phyloP scores from a whole-genome alignment of 2,888 invertebrate genomes.

The Clivina fossor region DNA sequence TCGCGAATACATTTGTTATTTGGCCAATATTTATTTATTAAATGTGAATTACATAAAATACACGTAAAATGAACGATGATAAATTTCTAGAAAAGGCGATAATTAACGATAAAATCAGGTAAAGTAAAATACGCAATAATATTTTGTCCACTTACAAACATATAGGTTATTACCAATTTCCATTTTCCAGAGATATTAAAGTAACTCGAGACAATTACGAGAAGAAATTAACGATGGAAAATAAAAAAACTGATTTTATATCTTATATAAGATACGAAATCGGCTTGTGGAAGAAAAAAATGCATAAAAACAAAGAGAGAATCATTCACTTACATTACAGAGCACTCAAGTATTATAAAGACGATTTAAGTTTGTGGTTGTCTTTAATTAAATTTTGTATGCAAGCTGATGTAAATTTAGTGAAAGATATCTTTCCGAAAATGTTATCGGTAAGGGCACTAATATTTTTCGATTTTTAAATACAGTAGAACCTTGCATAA shows the following conservation, averaged over 20 bases:
- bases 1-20: too few relatives aligned
- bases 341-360: conserved; percentile 25
- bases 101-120: too few relatives aligned
- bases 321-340: conserved; percentile 19
- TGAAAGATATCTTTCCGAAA: conserved; percentile 23
- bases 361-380: conserved; percentile 28
- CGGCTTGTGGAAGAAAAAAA: background rate
- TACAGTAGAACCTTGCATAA: too few relatives aligned
- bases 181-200: background rate
- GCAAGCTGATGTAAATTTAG: conserved; percentile 19
- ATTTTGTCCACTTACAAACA: too few relatives aligned
- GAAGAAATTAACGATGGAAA: conserved; percentile 16
- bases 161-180: too few relatives aligned
- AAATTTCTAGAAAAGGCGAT: too few relatives aligned
- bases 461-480: background rate
- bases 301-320: background rate
- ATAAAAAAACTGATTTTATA: conserved; percentile 15
- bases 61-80: too few relatives aligned
- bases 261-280: conserved; percentile 6
- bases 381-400: conserved; percentile 31
- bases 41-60: too few relatives aligned
- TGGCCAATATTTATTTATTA: too few relatives aligned
- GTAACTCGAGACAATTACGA: conserved; percentile 11
- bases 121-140: too few relatives aligned
- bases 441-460: conserved; percentile 17